Percentiles rank a stretch among this genome's conserved stretches.
Conservation (phyloP, 53 echinoderm and acorn worm species). For the Echinarachnius parma region DNA sequence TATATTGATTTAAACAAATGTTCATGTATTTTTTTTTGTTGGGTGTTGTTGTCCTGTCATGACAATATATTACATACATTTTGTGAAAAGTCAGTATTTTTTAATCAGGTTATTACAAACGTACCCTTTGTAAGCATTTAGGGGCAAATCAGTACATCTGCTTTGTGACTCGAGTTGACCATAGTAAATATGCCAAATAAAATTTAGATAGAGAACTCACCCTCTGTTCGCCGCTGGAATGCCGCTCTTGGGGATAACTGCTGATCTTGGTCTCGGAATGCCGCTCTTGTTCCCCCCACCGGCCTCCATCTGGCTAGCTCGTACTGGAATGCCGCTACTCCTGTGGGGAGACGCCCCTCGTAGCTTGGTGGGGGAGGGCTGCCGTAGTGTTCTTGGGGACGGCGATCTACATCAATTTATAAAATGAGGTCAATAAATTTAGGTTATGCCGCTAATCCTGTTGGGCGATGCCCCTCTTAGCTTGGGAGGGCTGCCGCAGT, state of each 20-base stretch:
- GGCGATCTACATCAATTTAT: conserved; percentile 32
- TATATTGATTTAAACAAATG: no score
- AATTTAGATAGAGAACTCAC: conserved; percentile 19
- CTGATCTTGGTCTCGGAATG: conserved; percentile 82
- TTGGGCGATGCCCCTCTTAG: conserved; percentile 75
- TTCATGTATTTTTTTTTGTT: no score
- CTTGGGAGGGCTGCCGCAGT: conserved; percentile 88
- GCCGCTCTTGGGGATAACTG: conserved; percentile 49
- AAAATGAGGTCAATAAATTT: no score
- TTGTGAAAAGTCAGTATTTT: no score
- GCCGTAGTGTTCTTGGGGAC: conserved; percentile 57
- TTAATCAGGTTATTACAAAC: no score
- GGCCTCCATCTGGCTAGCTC: conserved; percentile 64
- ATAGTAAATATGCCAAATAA: no score
- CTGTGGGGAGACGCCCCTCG: conserved; percentile 78
- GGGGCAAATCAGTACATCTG: no score
- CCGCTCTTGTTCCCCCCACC: no score
- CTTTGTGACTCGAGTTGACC: no score
- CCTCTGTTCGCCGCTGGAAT: conserved; percentile 27
- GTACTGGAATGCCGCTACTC: conserved; percentile 86
- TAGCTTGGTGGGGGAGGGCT: conserved; percentile 84
- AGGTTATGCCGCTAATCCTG: conserved; percentile 83
- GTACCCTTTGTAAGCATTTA: no score
- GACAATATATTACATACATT: no score
- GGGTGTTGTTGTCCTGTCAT: no score